Evolutionary conservation across 2,113 vertebrate species (phyloP), one percentile per base, ranked within the genome.

Genomic region (Centropus bengalensis): DNA sequence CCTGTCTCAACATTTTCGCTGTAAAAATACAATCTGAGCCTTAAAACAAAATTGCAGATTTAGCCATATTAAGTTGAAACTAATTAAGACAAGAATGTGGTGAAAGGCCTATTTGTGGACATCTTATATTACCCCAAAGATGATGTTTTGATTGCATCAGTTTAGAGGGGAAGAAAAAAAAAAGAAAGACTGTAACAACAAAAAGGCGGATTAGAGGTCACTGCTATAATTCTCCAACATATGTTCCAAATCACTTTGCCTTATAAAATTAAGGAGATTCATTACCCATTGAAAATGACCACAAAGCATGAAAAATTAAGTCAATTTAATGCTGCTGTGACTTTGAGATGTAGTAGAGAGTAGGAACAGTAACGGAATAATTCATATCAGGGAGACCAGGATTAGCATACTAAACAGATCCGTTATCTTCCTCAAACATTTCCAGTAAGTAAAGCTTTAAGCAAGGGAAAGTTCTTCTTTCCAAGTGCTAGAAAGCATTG

Each of bases 271-370:
- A 78, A 69, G 27, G n/a, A 23, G n/a, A 86, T 73, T 58, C 20
- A 91, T 60, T 47, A 77, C 38, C 63, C 64, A 67, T 38, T 88
- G 47, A 64, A 86, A 93, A 86, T 58, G 23, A 86, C 52, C 80
- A 88, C 23, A 22, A 76, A 92, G 38, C 71, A 94, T 40, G 38
- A 84, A 91, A 90, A 91, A 45, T 8, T 55, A 78, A 52, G 77
- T 84, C 64, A 91, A 79, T 91, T 89, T 84, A 95, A 92, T 58
- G 66, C 69, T 89, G 49, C 86, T 85, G 22, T 91, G 86, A 60
- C 91, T 96, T 71, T 33, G 26, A 78, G 44, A 76, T 21, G 28
- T 69, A 76, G 75, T 51, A 91, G 59, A 83, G 63, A 94, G 19
- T 13, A 92, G 19, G n/a, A 92, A 81, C 40, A 94, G 84, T 68